phyloP scores from a whole-genome alignment of 2,888 invertebrate species.

The Emmelina monodactyla region DNA sequence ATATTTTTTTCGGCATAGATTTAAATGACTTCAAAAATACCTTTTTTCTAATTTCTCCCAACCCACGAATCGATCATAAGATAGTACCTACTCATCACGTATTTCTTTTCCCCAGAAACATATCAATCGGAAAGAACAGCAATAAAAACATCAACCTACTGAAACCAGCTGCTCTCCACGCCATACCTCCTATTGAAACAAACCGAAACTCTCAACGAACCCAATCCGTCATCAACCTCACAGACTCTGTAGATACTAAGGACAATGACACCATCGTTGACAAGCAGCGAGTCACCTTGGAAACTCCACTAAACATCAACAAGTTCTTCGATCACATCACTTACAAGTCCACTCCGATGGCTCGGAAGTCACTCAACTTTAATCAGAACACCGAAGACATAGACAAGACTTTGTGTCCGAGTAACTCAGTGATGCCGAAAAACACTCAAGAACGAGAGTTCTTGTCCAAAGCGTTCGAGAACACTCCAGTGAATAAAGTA shows the following conservation, averaged over 20 bases:
- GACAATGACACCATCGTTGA: conserved; percentile 25
- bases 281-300: conserved; percentile 22
- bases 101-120: no score
- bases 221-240: conserved; percentile 29
- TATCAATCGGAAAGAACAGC: no score
- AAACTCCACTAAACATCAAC: conserved; percentile 41
- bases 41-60: no score
- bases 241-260: conserved; percentile 27
- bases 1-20: no score
- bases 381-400: conserved; percentile 22
- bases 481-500: conserved; percentile 23
- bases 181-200: no score
- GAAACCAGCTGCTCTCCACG: no score
- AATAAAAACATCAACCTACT: no score
- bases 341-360: conserved; percentile 49
- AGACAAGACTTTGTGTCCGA: conserved; percentile 38
- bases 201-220: no score
- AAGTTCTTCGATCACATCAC: conserved; percentile 44
- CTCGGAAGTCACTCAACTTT: conserved; percentile 47
- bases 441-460: conserved; percentile 50
- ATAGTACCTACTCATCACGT: no score
- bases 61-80: no score
- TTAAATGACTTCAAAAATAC: no score
- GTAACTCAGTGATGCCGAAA: conserved; percentile 25
- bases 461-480: conserved; percentile 43